phyloP scores from a whole-genome alignment of 2,797 vertebrate species.

The Spinus pinus region DNA sequence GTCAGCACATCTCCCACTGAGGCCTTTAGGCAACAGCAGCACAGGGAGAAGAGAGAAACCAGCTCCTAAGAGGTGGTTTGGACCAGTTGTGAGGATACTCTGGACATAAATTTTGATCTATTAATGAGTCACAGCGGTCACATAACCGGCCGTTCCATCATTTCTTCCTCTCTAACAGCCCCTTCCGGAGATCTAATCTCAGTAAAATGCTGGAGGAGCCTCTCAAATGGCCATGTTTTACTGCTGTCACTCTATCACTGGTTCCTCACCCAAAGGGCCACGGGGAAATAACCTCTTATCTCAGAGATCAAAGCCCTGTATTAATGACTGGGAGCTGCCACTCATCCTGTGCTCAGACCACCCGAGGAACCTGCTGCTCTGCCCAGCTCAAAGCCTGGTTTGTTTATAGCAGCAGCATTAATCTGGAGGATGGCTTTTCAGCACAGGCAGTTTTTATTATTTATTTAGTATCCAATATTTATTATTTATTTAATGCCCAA shows the following conservation, averaged over 20 bases:
- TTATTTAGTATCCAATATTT: background rate
- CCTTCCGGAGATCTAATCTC: conserved; percentile 57
- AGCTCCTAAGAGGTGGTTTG: background rate
- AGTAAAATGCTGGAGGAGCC: conserved; percentile 41
- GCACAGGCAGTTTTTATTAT: background rate
- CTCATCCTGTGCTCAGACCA: background rate
- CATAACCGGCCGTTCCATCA: background rate
- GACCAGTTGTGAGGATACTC: background rate
- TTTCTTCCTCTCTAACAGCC: conserved; percentile 18
- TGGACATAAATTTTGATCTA: conserved; percentile 59
- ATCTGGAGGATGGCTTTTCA: background rate
- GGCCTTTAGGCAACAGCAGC: conserved; percentile 20
- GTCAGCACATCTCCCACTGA: background rate
- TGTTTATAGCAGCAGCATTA: background rate
- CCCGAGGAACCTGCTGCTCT: background rate
- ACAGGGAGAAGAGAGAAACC: background rate
- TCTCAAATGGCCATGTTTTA: conserved; percentile 36
- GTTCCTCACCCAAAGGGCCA: background rate
- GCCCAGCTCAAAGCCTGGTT: background rate
- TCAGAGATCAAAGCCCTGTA: conserved; percentile 20
- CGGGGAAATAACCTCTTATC: background rate
- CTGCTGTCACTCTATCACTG: conserved; percentile 25
- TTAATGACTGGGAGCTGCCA: background rate
- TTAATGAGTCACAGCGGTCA: conserved; percentile 56
- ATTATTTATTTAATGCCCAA: conserved; percentile 18